phyloP scores from a whole-genome alignment of 2,113 vertebrate genomes.

The Corythoichthys intestinalis region DNA sequence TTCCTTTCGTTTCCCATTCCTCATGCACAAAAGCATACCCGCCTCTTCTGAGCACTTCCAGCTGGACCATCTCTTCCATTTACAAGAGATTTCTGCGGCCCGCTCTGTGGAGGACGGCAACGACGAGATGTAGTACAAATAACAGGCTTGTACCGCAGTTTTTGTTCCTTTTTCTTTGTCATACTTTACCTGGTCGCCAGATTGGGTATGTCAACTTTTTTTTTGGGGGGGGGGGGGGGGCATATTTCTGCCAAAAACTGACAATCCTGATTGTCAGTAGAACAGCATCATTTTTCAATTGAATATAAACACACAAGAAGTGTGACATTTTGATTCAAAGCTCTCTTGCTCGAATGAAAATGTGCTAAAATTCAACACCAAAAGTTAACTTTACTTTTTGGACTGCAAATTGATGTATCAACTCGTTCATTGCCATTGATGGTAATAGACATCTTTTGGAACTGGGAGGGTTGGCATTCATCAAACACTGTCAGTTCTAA shows the following conservation, averaged over 20 bases:
- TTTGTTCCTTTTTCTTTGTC: slow-evolving; percentile 17
- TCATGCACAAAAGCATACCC: slow-evolving; percentile 22
- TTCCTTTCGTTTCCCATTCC: slow-evolving; percentile 31
- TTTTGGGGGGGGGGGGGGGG: no score
- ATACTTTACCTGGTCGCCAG: slow-evolving; percentile 31
- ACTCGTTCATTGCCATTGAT: no score
- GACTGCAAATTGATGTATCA: no score
- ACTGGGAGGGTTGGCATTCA: no score
- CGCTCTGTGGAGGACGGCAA: slow-evolving; percentile 22
- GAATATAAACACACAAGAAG: background rate
- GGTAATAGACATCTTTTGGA: no score
- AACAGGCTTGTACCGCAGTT: slow-evolving; percentile 27
- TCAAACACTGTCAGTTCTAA: no score
- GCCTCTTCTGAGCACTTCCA: slow-evolving; percentile 60
- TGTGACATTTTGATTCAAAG: background rate
- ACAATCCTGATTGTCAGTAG: slow-evolving; percentile 39
- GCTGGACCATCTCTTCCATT: slow-evolving; percentile 53
- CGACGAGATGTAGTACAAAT: slow-evolving; percentile 28
- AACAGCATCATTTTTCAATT: slow-evolving; percentile 19
- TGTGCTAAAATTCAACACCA: no score
- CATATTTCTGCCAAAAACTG: slow-evolving; percentile 44
- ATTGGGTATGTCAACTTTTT: slow-evolving; percentile 21
- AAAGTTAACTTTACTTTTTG: no score
- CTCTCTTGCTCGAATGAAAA: background rate
- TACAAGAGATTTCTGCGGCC: slow-evolving; percentile 32